phyloP scores from a whole-genome alignment of 2,113 vertebrate genomes.

The Oceanites oceanicus region DNA sequence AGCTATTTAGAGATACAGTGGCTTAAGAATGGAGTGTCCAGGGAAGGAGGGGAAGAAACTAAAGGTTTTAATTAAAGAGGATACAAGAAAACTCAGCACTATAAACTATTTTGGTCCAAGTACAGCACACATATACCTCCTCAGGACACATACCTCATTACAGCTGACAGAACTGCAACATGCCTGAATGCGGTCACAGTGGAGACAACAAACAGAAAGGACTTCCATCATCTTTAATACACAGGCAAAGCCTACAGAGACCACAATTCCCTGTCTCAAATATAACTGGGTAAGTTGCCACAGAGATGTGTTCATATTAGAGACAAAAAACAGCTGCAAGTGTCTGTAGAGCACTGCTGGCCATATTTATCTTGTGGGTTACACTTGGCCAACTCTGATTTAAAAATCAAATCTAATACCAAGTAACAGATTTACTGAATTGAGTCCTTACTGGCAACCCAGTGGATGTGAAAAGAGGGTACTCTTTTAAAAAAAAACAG shows the following conservation, averaged over 20 bases:
- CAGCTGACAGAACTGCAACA: not conserved
- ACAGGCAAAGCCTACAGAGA: slow-evolving; percentile 21
- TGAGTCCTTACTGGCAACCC: not conserved
- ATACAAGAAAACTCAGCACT: not conserved
- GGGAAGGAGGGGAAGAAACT: not conserved
- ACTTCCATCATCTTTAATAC: slow-evolving; percentile 18
- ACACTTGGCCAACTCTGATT: not conserved
- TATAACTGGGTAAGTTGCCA: not conserved
- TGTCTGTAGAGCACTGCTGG: not conserved
- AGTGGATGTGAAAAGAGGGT: not conserved
- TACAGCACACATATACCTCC: not conserved
- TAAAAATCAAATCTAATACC: slow-evolving; percentile 11
- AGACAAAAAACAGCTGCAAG: not conserved
- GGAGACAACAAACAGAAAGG: not conserved
- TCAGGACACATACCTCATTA: not conserved
- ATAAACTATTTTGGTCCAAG: not conserved
- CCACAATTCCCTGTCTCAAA: not conserved
- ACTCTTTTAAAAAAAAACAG: not conserved
- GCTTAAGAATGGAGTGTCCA: not conserved
- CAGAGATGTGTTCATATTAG: not conserved
- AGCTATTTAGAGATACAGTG: not conserved
- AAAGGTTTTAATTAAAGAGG: not conserved
- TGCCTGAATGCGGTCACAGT: not conserved
- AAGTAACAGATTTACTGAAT: not conserved
- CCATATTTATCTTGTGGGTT: slow-evolving; percentile 8